Conservation (phyloP, 2,113 vertebrate species). For the Apistogramma diplotaenia region DNA sequence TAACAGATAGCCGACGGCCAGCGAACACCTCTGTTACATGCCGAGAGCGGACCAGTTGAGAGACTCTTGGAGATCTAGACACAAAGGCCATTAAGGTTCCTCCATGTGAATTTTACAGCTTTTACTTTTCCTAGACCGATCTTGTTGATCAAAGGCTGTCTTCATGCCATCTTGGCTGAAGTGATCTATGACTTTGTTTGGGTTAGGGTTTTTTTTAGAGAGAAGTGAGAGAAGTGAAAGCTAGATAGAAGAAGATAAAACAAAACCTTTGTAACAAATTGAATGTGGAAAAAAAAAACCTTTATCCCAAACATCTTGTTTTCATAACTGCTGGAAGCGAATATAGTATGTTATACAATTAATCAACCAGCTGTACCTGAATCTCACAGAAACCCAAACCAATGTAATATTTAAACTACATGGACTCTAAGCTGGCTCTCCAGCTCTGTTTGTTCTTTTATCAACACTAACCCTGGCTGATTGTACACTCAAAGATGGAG, state of each 20-base stretch:
- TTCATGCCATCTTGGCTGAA: neutral
- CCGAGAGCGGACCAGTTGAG: neutral
- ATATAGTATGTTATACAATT: neutral
- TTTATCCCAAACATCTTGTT: neutral
- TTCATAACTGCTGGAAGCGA: neutral
- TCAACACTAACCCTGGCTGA: neutral
- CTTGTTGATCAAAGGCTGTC: neutral
- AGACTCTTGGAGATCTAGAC: neutral
- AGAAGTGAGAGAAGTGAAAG: neutral
- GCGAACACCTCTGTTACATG: neutral
- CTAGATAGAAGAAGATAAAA: too few species aligned
- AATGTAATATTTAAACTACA: neutral
- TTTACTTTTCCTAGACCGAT: neutral
- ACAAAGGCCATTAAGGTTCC: slow-evolving; percentile 2
- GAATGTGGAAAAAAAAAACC: neutral
- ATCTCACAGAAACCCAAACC: neutral
- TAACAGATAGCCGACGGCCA: neutral
- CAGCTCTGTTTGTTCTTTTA: neutral
- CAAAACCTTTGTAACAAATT: neutral
- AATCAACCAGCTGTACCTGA: too few species aligned
- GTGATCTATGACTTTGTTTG: neutral
- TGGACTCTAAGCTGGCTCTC: neutral
- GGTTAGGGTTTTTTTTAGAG: neutral
- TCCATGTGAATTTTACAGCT: neutral
- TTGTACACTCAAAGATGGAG: neutral